Base-by-base conservation (phyloP, 2,113 vertebrate species). In the Sprattus sprattus region DNA sequence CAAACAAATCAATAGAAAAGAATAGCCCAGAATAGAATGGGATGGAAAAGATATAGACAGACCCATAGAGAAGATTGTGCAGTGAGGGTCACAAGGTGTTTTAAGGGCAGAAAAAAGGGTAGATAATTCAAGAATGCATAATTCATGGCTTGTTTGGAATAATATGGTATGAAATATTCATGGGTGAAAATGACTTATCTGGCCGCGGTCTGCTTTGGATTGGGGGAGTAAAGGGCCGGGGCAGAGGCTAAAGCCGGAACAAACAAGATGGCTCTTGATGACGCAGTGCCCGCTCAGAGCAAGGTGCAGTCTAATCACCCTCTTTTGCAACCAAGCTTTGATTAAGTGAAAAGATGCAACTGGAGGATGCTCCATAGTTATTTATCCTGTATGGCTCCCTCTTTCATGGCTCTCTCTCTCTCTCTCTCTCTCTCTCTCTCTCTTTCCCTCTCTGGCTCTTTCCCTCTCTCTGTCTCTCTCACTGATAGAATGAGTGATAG, bases 131-230 rank as follows among this genome's bases (percentile, higher is more conserved):
- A 45, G 89, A 88, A 90, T 94, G 88, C 90, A 93, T 94, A 89
- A 93, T 95, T 92, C 91, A 93, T 92, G 60, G 83, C 84, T 87
- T 90, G 90, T 88, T 94, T 92, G 87, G 87, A 91, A 92, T 94
- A 91, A 94, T 90, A 90, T 86, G 75, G 2, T 57, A 90, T 93
- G 85, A 94, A 94, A 94, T 93, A 93, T 94, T 91, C 90, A 93
- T 93, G 85, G 87, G 85, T 64, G 83, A 91, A 92, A 92, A 92
- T 87, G 90, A 90, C 44, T 88, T 92, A 88, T 89, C 87, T 84
- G 54, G 86, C 20, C 89, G 81, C 90, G 90, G 92, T 93, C 83
- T 89, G 88, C 89, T 88, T 91, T 88, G 91, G 88, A 89, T 91
- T 92, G 86, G 88, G 85, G 88, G 86, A 88, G 89, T 16, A 39